Base-by-base conservation (phyloP, 1,140 invertebrate genomes). In the Amphibalanus amphitrite region DNA sequence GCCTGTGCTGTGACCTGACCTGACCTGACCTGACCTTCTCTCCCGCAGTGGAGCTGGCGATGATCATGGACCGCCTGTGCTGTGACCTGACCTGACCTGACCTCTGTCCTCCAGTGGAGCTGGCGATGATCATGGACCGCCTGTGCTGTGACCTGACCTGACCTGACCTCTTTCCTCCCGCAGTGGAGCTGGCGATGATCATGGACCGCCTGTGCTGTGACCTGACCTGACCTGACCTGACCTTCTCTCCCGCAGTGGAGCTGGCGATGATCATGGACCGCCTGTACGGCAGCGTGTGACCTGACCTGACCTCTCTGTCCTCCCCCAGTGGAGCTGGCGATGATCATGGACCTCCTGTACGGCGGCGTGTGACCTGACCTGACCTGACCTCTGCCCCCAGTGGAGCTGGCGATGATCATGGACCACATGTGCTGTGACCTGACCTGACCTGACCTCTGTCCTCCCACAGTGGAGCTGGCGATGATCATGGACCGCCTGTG, bases 251-350 rank as follows among this genome's bases (percentile, higher is more conserved):
- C 1, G 6, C 47, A 59, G 47, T 59, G 47, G 47, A 59, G 47
- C 47, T 59, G 47, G 47, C 47, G 1, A 59, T 59, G 47, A 59
- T 59, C 47, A 59, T 59, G 47, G 47, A 59, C 47, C 47, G 47
- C 17, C 47, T 59, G 33, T 38, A 38, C 99, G n/a, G n/a, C n/a
- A n/a, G n/a, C n/a, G n/a, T n/a, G n/a, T 38, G 38, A 6, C 38
- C 38, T 38, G 38, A 38, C 38, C 6, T 38, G 38, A 38, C 38
- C 38, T 38, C 47, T 59, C 13, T 59, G 13, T 59, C 20, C 1
- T n/a, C n/a, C n/a, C n/a, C 47, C 47, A 59, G 47, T 59, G 47
- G 47, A 59, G 47, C 47, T 59, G 47, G 47, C 47, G 1, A 59
- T 59, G 47, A 59, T 59, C 47, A 59, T 38, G n/a, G n/a, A n/a